Conservation (phyloP, 1,140 invertebrate species). For the Cryptotermes secundus region DNA sequence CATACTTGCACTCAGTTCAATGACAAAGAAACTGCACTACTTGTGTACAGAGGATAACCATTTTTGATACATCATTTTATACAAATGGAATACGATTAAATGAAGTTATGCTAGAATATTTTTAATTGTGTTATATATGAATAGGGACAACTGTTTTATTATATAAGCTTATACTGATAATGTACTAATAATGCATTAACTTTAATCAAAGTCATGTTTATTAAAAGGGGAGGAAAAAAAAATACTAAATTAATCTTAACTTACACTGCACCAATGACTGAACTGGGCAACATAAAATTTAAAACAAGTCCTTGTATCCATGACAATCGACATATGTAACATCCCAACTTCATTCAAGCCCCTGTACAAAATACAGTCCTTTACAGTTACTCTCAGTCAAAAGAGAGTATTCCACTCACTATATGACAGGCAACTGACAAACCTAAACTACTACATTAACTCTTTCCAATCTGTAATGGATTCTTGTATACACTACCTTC, state of each 20-base stretch:
- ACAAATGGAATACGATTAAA: constrained; percentile 6
- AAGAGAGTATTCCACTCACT: neutral
- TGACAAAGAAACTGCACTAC: neutral
- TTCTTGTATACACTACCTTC: neutral
- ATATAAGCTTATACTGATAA: constrained; percentile 14
- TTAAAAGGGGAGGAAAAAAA: neutral
- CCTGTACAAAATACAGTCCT: neutral
- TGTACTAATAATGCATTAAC: constrained; percentile 10
- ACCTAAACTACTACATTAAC: neutral
- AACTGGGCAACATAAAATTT: constrained; percentile 16
- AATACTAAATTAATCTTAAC: neutral
- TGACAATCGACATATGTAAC: neutral
- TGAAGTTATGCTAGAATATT: neutral
- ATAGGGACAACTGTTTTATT: constrained; percentile 3
- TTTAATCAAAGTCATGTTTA: constrained; percentile 6
- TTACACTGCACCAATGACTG: neutral
- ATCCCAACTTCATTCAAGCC: neutral
- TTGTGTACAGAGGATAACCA: neutral
- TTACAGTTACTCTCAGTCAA: neutral
- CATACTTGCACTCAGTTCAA: constrained; percentile 2
- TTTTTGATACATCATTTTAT: constrained; percentile 9
- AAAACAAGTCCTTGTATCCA: neutral
- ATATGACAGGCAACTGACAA: neutral
- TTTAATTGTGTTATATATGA: constrained; percentile 5
- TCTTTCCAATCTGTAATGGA: neutral